These are phyloP conservation scores for Pteropus alecto DNA, from an alignment of 2,113 vertebrate genomes.

Conservation along the genomic window DNA sequence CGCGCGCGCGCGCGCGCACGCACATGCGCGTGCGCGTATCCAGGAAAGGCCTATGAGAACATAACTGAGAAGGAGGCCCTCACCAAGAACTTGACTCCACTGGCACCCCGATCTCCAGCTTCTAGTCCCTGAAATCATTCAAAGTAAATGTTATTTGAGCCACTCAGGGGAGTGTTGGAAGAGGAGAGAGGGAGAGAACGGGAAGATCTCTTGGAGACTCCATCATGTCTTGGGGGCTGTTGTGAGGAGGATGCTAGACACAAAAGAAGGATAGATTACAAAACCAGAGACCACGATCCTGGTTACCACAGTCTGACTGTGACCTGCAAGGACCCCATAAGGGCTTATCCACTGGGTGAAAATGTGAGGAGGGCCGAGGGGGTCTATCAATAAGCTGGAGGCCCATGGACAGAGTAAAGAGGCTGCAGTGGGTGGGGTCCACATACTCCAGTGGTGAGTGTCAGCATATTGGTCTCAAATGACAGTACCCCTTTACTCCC, in stretches of 20 bases:
- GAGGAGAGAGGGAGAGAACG: not conserved
- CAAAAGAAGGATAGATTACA: not conserved
- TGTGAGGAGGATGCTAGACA: not conserved
- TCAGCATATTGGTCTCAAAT: not conserved
- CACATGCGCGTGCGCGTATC: rapidly evolving
- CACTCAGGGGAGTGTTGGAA: no score
- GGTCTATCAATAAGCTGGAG: rapidly evolving
- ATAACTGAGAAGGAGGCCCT: not conserved
- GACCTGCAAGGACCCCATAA: not conserved
- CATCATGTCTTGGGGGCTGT: not conserved
- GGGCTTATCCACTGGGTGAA: not conserved
- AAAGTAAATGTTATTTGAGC: not conserved
- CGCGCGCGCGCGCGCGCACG: no score
- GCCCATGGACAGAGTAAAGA: not conserved
- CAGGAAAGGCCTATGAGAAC: not conserved
- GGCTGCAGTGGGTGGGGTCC: not conserved
- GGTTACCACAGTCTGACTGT: not conserved
- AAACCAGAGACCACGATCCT: not conserved
- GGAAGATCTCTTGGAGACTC: not conserved
- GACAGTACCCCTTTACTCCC: rapidly evolving
- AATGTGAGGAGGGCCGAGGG: not conserved
- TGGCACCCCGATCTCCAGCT: no score
- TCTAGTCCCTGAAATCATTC: not conserved
- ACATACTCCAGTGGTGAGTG: not conserved
- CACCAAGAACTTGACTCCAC: no score